Conservation (phyloP, 2,888 invertebrate genomes). For the Myopa testacea region DNA sequence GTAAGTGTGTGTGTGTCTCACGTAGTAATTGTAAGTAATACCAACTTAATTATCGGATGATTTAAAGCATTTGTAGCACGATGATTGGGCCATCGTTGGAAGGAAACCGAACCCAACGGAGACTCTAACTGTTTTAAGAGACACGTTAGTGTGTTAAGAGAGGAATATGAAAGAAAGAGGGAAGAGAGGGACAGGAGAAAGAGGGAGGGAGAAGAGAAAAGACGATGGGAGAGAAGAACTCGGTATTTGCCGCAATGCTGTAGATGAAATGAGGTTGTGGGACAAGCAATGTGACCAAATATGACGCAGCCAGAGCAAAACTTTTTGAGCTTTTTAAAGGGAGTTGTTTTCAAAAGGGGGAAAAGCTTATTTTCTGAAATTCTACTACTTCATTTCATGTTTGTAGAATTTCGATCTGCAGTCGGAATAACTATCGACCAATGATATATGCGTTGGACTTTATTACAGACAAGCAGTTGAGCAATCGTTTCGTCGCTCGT, state of each 20-base stretch:
- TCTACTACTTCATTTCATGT: too few species aligned
- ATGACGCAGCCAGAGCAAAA: too few species aligned
- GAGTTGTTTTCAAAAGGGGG: too few species aligned
- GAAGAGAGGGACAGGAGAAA: too few species aligned
- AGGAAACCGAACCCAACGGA: neutral
- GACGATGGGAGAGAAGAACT: neutral
- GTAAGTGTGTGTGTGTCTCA: conserved; percentile 1
- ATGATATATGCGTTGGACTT: too few species aligned
- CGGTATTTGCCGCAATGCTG: conserved; percentile 20
- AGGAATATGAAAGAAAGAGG: neutral
- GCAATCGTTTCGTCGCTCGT: too few species aligned
- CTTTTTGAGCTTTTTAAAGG: too few species aligned
- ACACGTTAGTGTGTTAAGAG: neutral
- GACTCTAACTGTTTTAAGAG: neutral
- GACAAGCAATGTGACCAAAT: neutral
- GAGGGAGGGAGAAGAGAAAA: neutral
- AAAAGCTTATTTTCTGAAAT: too few species aligned
- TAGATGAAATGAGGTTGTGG: neutral
- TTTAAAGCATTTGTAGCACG: neutral
- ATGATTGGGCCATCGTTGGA: neutral
- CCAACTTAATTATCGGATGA: conserved; percentile 25
- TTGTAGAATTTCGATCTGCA: too few species aligned
- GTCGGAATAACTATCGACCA: too few species aligned
- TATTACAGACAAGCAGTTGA: too few species aligned
- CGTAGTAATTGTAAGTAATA: conserved; percentile 19